Conservation (phyloP, 37 sponge, comb jelly and placozoan species). For the Amphimedon queenslandica region DNA sequence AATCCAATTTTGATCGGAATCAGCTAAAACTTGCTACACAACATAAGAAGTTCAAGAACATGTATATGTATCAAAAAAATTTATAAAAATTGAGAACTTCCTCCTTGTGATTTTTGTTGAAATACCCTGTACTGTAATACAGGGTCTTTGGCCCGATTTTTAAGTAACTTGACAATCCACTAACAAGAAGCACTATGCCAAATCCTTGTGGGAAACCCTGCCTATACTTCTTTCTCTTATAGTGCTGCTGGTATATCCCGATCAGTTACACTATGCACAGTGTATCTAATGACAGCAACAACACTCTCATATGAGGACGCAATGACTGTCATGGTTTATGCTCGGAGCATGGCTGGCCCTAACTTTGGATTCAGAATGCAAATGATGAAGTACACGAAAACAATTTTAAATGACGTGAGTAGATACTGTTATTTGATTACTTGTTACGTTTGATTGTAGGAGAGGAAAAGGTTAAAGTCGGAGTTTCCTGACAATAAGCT, state of each 20-base stretch:
- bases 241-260: slow-evolving; percentile 86
- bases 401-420: neutral
- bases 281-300: slow-evolving; percentile 68
- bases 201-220: too few species aligned
- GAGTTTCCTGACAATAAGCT: slow-evolving; percentile 19
- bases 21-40: too few species aligned
- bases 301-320: slow-evolving; percentile 43
- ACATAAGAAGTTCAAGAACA: too few species aligned
- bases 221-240: neutral
- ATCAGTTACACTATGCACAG: slow-evolving; percentile 57
- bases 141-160: too few species aligned
- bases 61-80: too few species aligned
- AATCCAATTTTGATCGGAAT: too few species aligned
- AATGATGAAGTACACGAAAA: slow-evolving; percentile 32
- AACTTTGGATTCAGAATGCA: slow-evolving; percentile 72
- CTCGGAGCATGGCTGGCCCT: slow-evolving; percentile 63
- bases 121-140: too few species aligned
- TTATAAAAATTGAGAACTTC: too few species aligned
- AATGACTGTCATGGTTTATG: slow-evolving; percentile 45
- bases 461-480: slow-evolving; percentile 9
- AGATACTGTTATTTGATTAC: neutral
- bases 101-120: too few species aligned
- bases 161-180: too few species aligned
- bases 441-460: neutral
- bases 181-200: too few species aligned